Conservation (phyloP, 1,140 invertebrate species). For the Diploscapter pachys region DNA sequence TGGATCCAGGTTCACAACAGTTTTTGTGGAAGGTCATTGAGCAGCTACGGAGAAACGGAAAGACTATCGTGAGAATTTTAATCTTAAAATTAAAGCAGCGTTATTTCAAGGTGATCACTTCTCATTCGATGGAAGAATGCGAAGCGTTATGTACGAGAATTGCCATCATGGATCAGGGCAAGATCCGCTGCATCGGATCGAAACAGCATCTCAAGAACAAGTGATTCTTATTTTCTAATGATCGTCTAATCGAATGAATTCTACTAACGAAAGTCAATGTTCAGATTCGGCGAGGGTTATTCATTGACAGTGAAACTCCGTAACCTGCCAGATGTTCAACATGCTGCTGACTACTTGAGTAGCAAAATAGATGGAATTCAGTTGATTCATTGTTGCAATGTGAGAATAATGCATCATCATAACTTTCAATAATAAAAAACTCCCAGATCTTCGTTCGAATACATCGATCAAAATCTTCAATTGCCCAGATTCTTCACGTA, state of each 20-base stretch:
- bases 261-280: background rate
- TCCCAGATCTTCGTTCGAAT: too few species aligned
- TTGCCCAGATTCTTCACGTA: too few species aligned
- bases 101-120: slow-evolving; percentile 32
- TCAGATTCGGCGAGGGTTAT: slow-evolving; percentile 55
- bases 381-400: too few species aligned
- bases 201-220: slow-evolving; percentile 72
- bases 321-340: too few species aligned
- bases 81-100: too few species aligned
- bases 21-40: slow-evolving; percentile 65
- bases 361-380: too few species aligned
- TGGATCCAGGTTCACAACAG: slow-evolving; percentile 65
- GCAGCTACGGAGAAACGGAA: slow-evolving; percentile 33
- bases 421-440: too few species aligned
- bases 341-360: too few species aligned
- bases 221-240: slow-evolving; percentile 28
- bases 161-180: slow-evolving; percentile 82
- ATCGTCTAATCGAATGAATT: too few species aligned
- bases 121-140: slow-evolving; percentile 66
- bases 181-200: slow-evolving; percentile 71
- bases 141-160: slow-evolving; percentile 77
- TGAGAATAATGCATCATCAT: too few species aligned
- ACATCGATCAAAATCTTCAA: too few species aligned
- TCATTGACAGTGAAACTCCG: slow-evolving; percentile 42
- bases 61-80: slow-evolving; percentile 33